phyloP scores from a whole-genome alignment of 2,113 vertebrate genomes.

The Corydoras maculifer region DNA sequence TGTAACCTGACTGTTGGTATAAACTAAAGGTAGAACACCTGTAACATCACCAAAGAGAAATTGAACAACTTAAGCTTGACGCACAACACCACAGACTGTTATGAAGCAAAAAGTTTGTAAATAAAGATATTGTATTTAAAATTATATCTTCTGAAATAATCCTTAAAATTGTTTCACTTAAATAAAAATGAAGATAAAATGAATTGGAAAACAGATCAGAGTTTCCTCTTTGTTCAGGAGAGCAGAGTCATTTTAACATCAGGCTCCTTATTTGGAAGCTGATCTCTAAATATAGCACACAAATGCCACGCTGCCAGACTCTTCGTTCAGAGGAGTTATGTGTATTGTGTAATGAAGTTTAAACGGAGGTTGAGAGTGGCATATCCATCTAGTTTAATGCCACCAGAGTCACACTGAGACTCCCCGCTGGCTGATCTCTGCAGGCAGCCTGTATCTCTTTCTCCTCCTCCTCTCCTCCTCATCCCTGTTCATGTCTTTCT shows the following conservation, averaged over 20 bases:
- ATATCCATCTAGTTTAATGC: slow-evolving; percentile 22
- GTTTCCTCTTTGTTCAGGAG: neutral
- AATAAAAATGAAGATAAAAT: neutral
- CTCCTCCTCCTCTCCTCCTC: slow-evolving; percentile 29
- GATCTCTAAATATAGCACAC: slow-evolving; percentile 23
- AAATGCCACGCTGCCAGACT: slow-evolving; percentile 7
- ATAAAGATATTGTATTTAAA: too few relatives aligned
- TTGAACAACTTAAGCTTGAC: too few relatives aligned
- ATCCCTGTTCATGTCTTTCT: slow-evolving; percentile 45
- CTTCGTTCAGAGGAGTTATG: slow-evolving; percentile 6
- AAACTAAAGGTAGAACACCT: too few relatives aligned
- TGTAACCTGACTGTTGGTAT: too few relatives aligned
- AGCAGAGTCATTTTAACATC: neutral
- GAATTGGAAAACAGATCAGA: too few relatives aligned
- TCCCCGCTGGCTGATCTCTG: slow-evolving; percentile 17
- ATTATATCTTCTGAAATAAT: too few relatives aligned
- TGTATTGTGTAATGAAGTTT: slow-evolving; percentile 23
- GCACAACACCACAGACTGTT: too few relatives aligned
- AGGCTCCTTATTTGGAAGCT: neutral
- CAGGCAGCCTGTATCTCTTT: slow-evolving; percentile 6
- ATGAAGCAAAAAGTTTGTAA: too few relatives aligned
- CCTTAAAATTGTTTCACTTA: neutral
- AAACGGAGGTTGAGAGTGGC: slow-evolving; percentile 25
- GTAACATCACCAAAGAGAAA: too few relatives aligned
- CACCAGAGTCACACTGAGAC: slow-evolving; percentile 11